A percentile compares a stretch with the other conserved stretches of the same genome.
These are phyloP conservation scores for Erethizon dorsatum DNA, from an alignment of 2,797 vertebrate genomes.

Conservation along the genomic window DNA sequence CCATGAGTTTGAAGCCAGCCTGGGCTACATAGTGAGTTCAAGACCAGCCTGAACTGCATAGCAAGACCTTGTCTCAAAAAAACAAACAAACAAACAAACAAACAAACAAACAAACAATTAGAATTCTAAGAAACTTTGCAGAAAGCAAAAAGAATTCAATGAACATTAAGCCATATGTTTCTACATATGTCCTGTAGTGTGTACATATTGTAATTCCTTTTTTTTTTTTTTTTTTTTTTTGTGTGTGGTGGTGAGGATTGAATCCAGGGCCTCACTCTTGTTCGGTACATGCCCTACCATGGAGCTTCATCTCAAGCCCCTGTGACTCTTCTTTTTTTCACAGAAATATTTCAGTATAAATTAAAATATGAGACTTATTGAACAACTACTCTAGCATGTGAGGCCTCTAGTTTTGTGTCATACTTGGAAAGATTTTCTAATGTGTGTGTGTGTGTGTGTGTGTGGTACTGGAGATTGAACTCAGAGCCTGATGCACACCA, in stretches of 20 bases:
- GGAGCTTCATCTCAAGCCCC: not conserved
- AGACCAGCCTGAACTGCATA: not conserved
- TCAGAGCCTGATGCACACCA: not conserved
- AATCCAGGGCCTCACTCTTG: not conserved
- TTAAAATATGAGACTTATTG: not conserved
- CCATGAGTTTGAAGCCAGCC: too few relatives aligned
- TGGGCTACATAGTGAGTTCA: not conserved
- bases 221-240: not conserved
- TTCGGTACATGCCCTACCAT: not conserved
- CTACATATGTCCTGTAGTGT: not conserved
- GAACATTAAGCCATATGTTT: not conserved
- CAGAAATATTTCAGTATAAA: not conserved
- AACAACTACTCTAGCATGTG: not conserved
- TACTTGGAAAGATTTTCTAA: not conserved
- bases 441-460: not conserved
- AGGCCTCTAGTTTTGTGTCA: not conserved
- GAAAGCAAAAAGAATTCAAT: not conserved
- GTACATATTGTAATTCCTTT: not conserved
- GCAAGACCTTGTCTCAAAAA: not conserved
- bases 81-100: not conserved
- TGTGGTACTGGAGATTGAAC: not conserved
- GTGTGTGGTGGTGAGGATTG: not conserved
- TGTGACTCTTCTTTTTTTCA: not conserved
- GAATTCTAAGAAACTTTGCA: not conserved
- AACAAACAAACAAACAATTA: not conserved